Percentiles rank a stretch among this genome's conserved stretches.
Evolutionary conservation across 2,888 invertebrate genomes (phyloP).

Genomic region (Stenurella melanura): DNA sequence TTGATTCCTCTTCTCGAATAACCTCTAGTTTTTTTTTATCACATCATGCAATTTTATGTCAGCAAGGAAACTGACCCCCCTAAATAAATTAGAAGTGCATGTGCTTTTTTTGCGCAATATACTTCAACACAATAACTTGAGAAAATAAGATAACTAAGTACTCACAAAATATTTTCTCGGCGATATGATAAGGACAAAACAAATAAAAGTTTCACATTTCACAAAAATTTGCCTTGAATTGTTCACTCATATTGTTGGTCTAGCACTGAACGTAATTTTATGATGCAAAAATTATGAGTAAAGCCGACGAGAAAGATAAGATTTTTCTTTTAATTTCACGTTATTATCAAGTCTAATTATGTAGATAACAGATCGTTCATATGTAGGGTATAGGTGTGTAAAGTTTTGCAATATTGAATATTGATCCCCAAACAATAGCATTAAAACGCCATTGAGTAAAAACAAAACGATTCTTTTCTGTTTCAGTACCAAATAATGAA

Average conservation of each 20-base stretch:
- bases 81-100: neutral
- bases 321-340: conserved; percentile 13
- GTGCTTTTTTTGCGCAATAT: neutral
- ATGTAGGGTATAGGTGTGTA: neutral
- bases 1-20: too few species aligned
- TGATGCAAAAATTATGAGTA: conserved; percentile 11
- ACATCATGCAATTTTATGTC: neutral
- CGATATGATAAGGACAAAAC: conserved; percentile 21
- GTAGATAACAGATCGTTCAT: conserved; percentile 1
- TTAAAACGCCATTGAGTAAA: neutral
- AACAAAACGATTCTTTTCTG: too few species aligned
- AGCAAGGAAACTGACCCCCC: neutral
- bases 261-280: conserved; percentile 13
- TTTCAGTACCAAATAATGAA: too few species aligned
- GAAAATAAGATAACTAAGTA: conserved; percentile 14
- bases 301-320: conserved; percentile 25
- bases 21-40: too few species aligned
- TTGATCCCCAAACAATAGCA: neutral
- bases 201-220: conserved; percentile 19
- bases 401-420: neutral
- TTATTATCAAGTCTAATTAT: conserved; percentile 19
- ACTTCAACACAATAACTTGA: neutral
- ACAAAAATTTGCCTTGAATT: neutral
- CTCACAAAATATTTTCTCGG: conserved; percentile 19
- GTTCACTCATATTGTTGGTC: conserved; percentile 22